Base-by-base conservation (phyloP, 2,113 vertebrate genomes). In the Dolichotis patagonum region DNA sequence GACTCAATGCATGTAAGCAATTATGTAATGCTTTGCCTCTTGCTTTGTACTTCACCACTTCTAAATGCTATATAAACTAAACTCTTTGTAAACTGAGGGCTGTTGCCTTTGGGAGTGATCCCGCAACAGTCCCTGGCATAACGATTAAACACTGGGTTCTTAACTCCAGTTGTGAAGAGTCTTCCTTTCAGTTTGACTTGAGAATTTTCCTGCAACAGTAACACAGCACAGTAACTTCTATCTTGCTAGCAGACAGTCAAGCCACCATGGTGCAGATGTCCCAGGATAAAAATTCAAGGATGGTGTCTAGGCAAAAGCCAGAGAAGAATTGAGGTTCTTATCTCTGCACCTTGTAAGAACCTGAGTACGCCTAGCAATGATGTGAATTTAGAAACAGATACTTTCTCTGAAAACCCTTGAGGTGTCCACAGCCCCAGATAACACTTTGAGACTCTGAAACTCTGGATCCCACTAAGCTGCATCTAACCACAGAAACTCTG, bases 341-440 rank as follows among this genome's bases (percentile, higher is more conserved):
- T 6, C 26, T 6, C 16, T n/a, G 75, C 52, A 78, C 17, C 19
- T n/a, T 63, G 26, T 3, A 19, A 82, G n/a, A 32, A 80, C 43
- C 6, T 52, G 41, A 81, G 1, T 20, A 26, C 78, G 58, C 16
- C 49, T 14, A 28, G 41, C 22, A n/a, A 8, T 0, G 1, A 19
- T 2, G 6, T 7, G n/a, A 52, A 14, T 82, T 56, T 43, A 77
- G 73, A 92, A 52, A 49, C 20, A 56, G 43, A 73, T 58, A 5
- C n/a, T 14, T 46, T 77, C 46, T 12, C 28, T 54, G 14, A 41
- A 63, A n/a, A 13, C 35, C 6, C n/a, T 8, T 62, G 63, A 80
- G 13, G 24, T 30, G 24, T 54, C 19, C 17, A 26, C 1, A 67
- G 38, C 28, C 46, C 22, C 2, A 56, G 54, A 20, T 13, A 12